Evolutionary conservation across 2,113 vertebrate species (phyloP), one percentile per base, ranked within the genome.

Genomic region (Oreochromis niloticus): DNA sequence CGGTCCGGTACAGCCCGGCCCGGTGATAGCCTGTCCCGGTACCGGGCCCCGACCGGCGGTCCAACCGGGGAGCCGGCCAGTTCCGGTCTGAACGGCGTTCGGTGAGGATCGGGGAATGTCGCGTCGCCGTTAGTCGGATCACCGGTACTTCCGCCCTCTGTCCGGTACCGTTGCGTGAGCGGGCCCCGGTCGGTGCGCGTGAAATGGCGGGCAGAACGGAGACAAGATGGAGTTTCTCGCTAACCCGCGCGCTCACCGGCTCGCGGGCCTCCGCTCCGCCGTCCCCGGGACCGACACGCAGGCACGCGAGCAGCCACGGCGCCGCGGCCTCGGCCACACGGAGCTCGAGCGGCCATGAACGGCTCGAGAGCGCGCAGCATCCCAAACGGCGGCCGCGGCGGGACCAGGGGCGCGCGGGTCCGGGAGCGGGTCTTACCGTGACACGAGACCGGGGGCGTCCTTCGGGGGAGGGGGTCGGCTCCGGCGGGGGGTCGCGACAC

Each of bases 311-410:
- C 83, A 4, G 80, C 79, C 87, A 87, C 88, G 90, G 91, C 87
- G 80, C 79, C 87, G 89, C 88, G 90, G 91, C 88, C 88, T 89
- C 89, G 91, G 12, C n/a, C 34, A 85, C 91, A 86, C 82, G 88
- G 82, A 82, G 93, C 95, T 90, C 93, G 93, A 93, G 94, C 95
- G 87, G 92, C 95, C 96, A 94, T 92, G 95, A 96, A 86, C 93
- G 94, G 82, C 87, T 94, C 96, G 96, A 95, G 96, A 94, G 90
- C 96, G 96, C 96, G 96, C 96, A 96, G 12, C 90, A 90, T 87
- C 88, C 89, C 80, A 85, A 80, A 61, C 87, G 61, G 81, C 54
- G 43, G 52, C 78, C n/a, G 59, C 11, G 56, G 81, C 36, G 16
- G n/a, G 66, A 61, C 41, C 24, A 43, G 83, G 30, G 19, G 81